Evolutionary conservation across 2,797 vertebrate genomes (phyloP).

Genomic region (Chaetophractus vellerosus): DNA sequence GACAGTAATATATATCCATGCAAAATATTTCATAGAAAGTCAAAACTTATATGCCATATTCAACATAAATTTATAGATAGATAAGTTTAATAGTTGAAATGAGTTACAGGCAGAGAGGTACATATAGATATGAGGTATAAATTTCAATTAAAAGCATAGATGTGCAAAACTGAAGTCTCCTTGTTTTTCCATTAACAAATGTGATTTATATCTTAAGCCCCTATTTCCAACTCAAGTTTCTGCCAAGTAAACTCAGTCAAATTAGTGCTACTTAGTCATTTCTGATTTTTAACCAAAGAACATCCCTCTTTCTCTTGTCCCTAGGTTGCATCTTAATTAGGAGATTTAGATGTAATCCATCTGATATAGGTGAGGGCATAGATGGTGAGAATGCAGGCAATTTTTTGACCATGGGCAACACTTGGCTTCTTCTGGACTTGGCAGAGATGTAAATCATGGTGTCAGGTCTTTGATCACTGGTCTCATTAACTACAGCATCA

Average conservation of each 20-base stretch:
- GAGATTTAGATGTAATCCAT: not conserved
- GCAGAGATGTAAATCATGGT: not conserved
- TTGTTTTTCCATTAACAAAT: constrained; percentile 9
- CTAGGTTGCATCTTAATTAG: not conserved
- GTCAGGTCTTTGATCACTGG: not conserved
- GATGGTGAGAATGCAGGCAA: not conserved
- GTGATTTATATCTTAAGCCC: not conserved
- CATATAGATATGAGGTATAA: not conserved
- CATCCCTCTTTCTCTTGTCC: not conserved
- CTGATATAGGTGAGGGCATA: not conserved
- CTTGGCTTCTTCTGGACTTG: not conserved
- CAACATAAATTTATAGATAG: not conserved
- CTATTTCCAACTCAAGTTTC: constrained; percentile 36
- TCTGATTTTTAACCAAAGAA: not conserved
- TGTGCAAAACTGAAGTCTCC: not conserved
- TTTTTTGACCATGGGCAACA: not conserved
- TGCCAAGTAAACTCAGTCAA: not conserved
- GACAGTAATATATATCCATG: not conserved
- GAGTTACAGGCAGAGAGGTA: not conserved
- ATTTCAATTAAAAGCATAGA: not conserved
- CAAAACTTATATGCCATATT: not conserved
- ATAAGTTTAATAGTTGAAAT: constrained; percentile 55
- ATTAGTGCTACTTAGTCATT: not conserved
- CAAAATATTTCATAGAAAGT: not conserved
- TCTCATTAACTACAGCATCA: not conserved